Evolutionary conservation across 2,888 invertebrate genomes (phyloP).

Genomic region (Ormyrus rosae): DNA sequence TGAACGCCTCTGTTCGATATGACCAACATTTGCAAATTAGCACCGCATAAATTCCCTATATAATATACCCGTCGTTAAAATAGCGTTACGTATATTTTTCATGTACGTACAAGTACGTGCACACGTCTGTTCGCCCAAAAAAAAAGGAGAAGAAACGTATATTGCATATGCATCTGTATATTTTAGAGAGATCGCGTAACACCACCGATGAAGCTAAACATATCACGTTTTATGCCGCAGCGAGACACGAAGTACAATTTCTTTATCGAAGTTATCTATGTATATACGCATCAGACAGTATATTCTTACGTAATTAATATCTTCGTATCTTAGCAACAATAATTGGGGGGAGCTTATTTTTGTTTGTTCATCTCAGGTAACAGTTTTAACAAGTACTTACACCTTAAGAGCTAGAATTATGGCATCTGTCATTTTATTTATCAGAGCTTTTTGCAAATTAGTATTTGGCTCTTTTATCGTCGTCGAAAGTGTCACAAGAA

Average conservation of each 20-base stretch:
- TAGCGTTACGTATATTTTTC: constrained; percentile 51
- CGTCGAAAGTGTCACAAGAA: constrained; percentile 4
- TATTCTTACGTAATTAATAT: constrained; percentile 41
- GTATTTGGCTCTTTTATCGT: background rate
- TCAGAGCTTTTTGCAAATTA: constrained; percentile 25
- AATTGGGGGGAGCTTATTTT: constrained; percentile 56
- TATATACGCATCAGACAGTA: constrained; percentile 37
- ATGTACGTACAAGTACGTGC: background rate
- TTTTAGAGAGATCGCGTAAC: constrained; percentile 31
- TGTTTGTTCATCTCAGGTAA: constrained; percentile 61
- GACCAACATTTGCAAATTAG: constrained; percentile 26
- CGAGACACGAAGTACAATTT: constrained; percentile 38
- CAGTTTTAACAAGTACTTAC: constrained; percentile 63
- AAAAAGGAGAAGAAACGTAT: background rate
- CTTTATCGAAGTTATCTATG: background rate
- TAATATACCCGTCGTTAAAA: constrained; percentile 38
- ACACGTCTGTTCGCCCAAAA: background rate
- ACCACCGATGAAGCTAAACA: constrained; percentile 36
- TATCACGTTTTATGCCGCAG: constrained; percentile 35
- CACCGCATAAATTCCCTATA: constrained; percentile 41
- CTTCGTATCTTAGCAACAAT: constrained; percentile 56
- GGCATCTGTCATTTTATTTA: constrained; percentile 41
- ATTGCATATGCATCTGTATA: too few species aligned
- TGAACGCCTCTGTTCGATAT: constrained; percentile 25
- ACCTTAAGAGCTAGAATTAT: constrained; percentile 43